Percentiles rank a stretch among this genome's conserved stretches.
phyloP scores from a whole-genome alignment of 2,797 vertebrate species.

The Pseudochirops corinnae region DNA sequence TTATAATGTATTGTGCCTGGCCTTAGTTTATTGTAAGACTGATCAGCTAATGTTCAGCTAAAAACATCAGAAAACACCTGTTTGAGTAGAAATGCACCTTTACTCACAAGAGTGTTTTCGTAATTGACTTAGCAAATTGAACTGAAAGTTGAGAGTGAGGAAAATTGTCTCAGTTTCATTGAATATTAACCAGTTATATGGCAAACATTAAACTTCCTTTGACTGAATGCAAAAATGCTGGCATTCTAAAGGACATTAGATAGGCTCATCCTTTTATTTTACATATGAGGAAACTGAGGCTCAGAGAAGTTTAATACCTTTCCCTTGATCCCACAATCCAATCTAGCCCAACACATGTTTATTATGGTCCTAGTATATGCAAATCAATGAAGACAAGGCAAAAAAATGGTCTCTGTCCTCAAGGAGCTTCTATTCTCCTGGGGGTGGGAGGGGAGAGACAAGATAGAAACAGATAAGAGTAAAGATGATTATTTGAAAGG shows the following conservation, averaged over 20 bases:
- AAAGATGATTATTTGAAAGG: neutral
- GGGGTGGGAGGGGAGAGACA: neutral
- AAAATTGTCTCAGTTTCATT: neutral
- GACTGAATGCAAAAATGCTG: neutral
- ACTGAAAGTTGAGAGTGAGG: neutral
- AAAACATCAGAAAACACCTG: neutral
- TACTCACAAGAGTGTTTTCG: constrained; percentile 35
- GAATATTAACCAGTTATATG: neutral
- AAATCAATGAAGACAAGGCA: neutral
- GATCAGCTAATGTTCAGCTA: neutral
- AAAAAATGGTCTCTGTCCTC: neutral
- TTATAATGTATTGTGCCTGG: constrained; percentile 24
- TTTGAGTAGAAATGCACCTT: constrained; percentile 3
- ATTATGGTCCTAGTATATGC: neutral
- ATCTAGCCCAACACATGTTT: neutral
- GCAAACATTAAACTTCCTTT: neutral
- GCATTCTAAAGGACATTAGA: neutral
- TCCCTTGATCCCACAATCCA: neutral
- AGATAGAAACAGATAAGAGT: neutral
- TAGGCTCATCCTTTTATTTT: neutral
- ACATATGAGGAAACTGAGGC: neutral
- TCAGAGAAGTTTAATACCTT: neutral
- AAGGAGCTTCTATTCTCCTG: neutral
- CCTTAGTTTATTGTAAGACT: neutral
- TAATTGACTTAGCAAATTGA: constrained; percentile 28